Base-by-base conservation (phyloP, 1,140 invertebrate species). In the Theocolax elegans region DNA sequence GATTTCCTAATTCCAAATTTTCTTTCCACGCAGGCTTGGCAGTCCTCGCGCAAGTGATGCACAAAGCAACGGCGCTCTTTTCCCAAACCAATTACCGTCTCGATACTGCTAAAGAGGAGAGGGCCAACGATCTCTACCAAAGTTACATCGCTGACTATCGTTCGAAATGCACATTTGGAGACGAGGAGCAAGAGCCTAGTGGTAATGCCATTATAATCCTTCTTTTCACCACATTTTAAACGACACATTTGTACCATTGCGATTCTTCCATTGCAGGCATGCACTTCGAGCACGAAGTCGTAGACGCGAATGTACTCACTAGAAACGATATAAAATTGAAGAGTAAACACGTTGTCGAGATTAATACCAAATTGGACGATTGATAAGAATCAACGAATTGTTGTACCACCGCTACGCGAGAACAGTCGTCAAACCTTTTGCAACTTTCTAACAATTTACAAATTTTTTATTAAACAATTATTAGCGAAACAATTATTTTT, bases 41-140 rank as follows among this genome's bases (percentile, higher is more conserved):
- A 13, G 51, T 85, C 31, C 58, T 86, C 3, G 13, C 67, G 0
- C 72, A 74, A 67, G 74, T 86, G 0, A 80, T 65, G 19, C 74
- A 67, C 12, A 84, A 83, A 73, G 72, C 79, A 1, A 70, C 59
- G 0, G 56, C 56, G 6, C 54, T 85, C 3, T 77, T 74, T n/a
- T 72, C 71, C 21, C 76, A 81, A 70, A 81, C 78, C 12, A 77
- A 76, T 38, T 72, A 84, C n/a, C 75, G 80, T 8, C 53, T 84
- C 3, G 74, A 74, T 12, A 49, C 74, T 23, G 79, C 80, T 4
- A 80, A 75, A 19, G 74, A 80, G 46, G 72, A 77, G 3, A 74
- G 53, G 42, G 82, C 83, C 0, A 76, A 56, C 56, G 74, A 83
- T 58, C n/a, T 79, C 1, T 85, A 85, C 27, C 76, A 85, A 53